Conservation (phyloP, 2,888 invertebrate species). For the Nasonovia ribisnigri region DNA sequence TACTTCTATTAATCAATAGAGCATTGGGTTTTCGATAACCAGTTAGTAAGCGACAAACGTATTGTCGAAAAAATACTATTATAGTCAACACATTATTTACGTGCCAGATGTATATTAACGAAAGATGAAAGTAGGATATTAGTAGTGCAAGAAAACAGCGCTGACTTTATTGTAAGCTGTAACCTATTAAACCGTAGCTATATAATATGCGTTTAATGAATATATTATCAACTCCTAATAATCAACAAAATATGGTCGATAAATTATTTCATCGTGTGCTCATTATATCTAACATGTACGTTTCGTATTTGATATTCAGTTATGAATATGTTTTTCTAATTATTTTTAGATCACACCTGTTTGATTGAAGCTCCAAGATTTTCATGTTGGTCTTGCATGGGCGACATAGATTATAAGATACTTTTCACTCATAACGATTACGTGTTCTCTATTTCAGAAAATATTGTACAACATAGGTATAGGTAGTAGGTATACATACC, state of each 20-base stretch:
- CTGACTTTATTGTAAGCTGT: neutral
- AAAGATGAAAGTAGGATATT: neutral
- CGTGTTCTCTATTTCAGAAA: neutral
- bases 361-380: neutral
- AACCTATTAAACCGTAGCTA: too few relatives aligned
- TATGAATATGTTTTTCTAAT: neutral
- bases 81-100: neutral
- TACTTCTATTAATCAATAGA: neutral
- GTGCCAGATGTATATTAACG: neutral
- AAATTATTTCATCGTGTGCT: neutral
- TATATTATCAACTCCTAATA: neutral
- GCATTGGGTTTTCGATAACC: neutral
- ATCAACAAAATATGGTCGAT: neutral
- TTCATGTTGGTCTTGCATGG: neutral
- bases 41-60: neutral
- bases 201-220: neutral
- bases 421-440: neutral
- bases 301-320: neutral
- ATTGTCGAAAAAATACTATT: neutral
- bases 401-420: neutral
- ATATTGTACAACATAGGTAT: neutral
- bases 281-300: neutral
- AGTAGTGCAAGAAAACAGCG: neutral
- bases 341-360: neutral
- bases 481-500: too few relatives aligned